Evolutionary conservation across 2,113 vertebrate genomes (phyloP).

Genomic region (Microcebus griseorufus): DNA sequence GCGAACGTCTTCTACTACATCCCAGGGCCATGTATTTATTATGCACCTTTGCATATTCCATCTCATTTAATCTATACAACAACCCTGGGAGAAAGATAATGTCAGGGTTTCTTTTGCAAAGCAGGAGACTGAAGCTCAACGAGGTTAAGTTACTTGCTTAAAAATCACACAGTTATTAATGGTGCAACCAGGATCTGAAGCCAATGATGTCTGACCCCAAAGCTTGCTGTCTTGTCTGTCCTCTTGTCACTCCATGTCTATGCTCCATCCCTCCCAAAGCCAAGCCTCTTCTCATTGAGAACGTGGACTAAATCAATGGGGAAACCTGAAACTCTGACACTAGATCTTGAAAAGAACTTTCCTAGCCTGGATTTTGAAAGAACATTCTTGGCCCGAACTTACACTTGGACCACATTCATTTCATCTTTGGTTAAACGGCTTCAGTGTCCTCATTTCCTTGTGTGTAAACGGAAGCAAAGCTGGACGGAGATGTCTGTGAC

Average conservation of each 20-base stretch:
- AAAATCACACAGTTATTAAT: background rate
- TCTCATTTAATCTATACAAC: background rate
- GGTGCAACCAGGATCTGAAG: background rate
- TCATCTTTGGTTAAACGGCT: background rate
- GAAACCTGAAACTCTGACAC: background rate
- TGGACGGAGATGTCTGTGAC: conserved; percentile 28
- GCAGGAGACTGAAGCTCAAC: background rate
- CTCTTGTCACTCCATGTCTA: background rate
- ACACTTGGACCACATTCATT: background rate
- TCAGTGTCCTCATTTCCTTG: background rate
- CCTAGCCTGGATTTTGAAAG: background rate
- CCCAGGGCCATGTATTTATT: background rate
- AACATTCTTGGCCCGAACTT: background rate
- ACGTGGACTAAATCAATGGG: background rate
- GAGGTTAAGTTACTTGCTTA: background rate
- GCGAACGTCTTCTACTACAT: background rate
- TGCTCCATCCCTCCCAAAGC: background rate
- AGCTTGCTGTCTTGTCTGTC: background rate
- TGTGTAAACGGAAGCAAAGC: conserved; percentile 45
- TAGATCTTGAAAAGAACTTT: background rate
- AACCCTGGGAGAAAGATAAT: background rate
- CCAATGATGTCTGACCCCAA: background rate
- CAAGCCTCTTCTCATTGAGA: background rate
- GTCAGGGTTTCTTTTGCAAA: background rate
- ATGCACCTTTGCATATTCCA: background rate